Evolutionary conservation across 1,140 invertebrate genomes (phyloP), one percentile per base, ranked within the genome.

Genomic region (Drosophila pseudoananassae): DNA sequence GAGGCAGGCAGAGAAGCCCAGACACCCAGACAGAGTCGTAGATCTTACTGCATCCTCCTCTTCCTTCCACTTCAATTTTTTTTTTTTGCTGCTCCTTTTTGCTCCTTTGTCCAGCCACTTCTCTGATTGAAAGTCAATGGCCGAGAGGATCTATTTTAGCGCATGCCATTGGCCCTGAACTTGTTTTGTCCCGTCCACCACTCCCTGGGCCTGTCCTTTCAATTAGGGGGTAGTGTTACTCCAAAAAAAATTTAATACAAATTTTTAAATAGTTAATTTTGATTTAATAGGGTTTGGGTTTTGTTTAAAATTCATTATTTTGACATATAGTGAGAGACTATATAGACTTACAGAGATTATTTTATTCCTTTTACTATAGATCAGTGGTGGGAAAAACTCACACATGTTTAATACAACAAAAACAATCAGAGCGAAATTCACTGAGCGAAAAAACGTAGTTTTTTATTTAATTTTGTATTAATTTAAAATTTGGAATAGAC

Each of bases 161-260:
- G 50, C 63, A 78, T 74, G 70, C 70, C 63, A 74, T 55, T 64
- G 71, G 76, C 76, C 77, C 77, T 79, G 77, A 80, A 80, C 77
- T 80, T 75, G 76, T 80, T 80, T 75, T 45, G 40, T 43, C 15
- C 40, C 40, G 5, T 3, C 14, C 40, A 17, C 14, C 40, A 5
- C 40, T 43, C 40, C 40, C 17, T 15, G n/a, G 40, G 40, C 7
- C 40, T 4, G 33, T 12, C 33, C 33, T 36, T 36, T 10, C 33
- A 36, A 36, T 36, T n/a, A n/a, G 10, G 33, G 33, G 33, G 33
- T 36, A 36, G 10, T 4, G 10, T 4, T 40, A 40, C 14, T 58
- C 25, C 25, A 29, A 49, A 58, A 47, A 58, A 49, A 58, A 14
- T 12, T 31, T 0, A 1, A 33, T 10, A 33, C 25, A 58, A 49